Base-by-base conservation (phyloP, 2,888 invertebrate species). In the Cheilosia vulpina region DNA sequence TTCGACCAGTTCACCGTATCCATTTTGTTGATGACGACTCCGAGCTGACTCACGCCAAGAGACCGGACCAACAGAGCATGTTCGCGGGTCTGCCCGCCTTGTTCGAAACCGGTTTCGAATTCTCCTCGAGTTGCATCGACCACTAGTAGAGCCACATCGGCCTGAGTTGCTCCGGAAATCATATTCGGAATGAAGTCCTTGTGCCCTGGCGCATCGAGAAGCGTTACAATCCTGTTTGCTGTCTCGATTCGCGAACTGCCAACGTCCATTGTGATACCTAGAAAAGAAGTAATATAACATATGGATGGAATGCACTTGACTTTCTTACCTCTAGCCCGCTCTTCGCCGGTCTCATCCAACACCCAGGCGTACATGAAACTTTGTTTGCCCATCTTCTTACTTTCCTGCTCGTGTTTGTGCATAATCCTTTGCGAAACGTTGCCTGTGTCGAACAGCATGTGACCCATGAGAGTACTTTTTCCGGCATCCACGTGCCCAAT, bases 311-410 rank as follows among this genome's bases (percentile, higher is more conserved):
- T 34, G 21, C 0, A 13, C 2, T 4, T 13, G 17, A 4, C 3
- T 19, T 21, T 62, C 73, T 84, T 73, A 89, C 89, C 99, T 87
- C 99, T 94, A 31, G 96, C 95, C 89, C 98, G 95, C 93, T 99
- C 99, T 91, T 99, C 99, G 1, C 98, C 98, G 79, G 99, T 99
- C 93, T 99, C 99, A 92, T 99, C 99, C 66, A 99, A 93, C 2
- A 99, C 98, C 99, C 99, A 99, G 3, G 99, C 99, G 93, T 97
- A 99, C 93, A 98, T 97, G 89, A 99, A 99, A 87, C 98, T 98
- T 89, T 98, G 97, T 92, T 99, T 99, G 3, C 99, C 99, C 88
- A 98, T 93, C 92, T 99, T 99, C 91, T 97, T 96, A 89, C 98
- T 98, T 90, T 99, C 99, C 90, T 98, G 98, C 91, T 99, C 99